Percentiles rank a stretch among this genome's conserved stretches.
These are phyloP conservation scores for Oryzaephilus surinamensis DNA, from an alignment of 1,140 invertebrate genomes.

Conservation along the genomic window DNA sequence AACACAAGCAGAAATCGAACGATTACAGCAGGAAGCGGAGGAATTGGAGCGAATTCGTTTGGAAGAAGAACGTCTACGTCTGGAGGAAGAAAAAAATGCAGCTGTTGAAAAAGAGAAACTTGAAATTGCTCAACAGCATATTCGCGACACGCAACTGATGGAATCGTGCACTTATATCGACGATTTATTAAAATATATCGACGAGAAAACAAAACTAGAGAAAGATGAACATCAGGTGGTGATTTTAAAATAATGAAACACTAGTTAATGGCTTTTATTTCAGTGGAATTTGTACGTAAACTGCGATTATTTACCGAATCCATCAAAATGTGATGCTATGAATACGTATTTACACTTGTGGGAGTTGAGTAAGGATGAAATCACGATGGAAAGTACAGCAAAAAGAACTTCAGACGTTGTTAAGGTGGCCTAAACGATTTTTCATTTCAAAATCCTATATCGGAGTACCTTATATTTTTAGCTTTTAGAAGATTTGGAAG, in stretches of 20 bases:
- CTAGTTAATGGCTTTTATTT: slow-evolving; percentile 11
- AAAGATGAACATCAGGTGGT: no score
- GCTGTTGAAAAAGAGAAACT: background rate
- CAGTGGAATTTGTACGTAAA: slow-evolving; percentile 51
- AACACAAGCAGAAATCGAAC: slow-evolving; percentile 9
- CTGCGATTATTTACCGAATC: slow-evolving; percentile 53
- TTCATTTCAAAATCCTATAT: background rate
- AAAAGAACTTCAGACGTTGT: slow-evolving; percentile 37
- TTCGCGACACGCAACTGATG: no score
- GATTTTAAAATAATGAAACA: background rate
- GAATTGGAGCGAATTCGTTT: no score
- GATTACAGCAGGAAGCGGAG: no score
- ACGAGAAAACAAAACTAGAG: no score
- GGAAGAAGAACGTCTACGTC: no score
- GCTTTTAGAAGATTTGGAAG: slow-evolving; percentile 39
- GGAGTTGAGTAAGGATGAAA: slow-evolving; percentile 39
- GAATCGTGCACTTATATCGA: no score
- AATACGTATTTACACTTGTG: slow-evolving; percentile 53
- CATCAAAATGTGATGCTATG: slow-evolving; percentile 42
- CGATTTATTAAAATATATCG: background rate
- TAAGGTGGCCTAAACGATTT: slow-evolving; percentile 22
- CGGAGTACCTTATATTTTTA: slow-evolving; percentile 24
- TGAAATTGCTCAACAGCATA: background rate
- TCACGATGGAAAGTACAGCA: slow-evolving; percentile 35
- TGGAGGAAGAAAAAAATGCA: background rate